Percentiles rank a stretch among this genome's conserved stretches.
Evolutionary conservation across 2,888 invertebrate species (phyloP).

Genomic region (Embidobia sp.): DNA sequence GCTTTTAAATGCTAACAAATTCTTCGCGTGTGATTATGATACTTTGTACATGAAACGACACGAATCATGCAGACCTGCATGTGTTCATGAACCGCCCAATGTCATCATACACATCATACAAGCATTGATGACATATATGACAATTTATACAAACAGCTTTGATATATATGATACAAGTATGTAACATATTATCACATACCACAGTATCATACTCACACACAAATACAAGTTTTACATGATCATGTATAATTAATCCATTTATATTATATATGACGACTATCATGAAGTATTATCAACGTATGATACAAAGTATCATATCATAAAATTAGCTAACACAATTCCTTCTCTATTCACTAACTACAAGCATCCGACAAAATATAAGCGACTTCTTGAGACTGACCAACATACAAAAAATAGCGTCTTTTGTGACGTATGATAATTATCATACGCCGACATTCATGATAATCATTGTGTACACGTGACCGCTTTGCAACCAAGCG

Average conservation of each 20-base stretch:
- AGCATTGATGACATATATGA: too few species aligned
- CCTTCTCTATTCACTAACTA: too few species aligned
- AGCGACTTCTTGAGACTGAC: background rate
- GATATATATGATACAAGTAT: constrained; percentile 16
- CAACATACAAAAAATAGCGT: background rate
- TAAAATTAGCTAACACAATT: background rate
- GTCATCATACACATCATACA: too few species aligned
- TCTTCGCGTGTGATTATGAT: constrained; percentile 9
- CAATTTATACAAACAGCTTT: too few species aligned
- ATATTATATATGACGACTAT: constrained; percentile 20
- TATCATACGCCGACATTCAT: constrained; percentile 23
- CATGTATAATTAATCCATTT: constrained; percentile 33
- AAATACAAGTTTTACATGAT: constrained; percentile 13
- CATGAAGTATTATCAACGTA: constrained; percentile 28
- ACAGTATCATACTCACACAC: constrained; percentile 33
- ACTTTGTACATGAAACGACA: constrained; percentile 4
- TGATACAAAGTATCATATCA: constrained; percentile 21
- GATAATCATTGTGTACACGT: constrained; percentile 30
- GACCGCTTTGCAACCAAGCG: background rate
- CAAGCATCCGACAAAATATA: background rate
- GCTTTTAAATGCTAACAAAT: constrained; percentile 18
- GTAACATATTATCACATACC: constrained; percentile 6
- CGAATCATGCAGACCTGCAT: too few species aligned
- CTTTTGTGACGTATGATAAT: background rate
- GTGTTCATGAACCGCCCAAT: too few species aligned